A percentile compares a stretch with the other conserved stretches of the same genome.
These are phyloP conservation scores for Oryzias dopingdopingensis DNA, from an alignment of 2,797 vertebrate genomes.

Conservation along the genomic window DNA sequence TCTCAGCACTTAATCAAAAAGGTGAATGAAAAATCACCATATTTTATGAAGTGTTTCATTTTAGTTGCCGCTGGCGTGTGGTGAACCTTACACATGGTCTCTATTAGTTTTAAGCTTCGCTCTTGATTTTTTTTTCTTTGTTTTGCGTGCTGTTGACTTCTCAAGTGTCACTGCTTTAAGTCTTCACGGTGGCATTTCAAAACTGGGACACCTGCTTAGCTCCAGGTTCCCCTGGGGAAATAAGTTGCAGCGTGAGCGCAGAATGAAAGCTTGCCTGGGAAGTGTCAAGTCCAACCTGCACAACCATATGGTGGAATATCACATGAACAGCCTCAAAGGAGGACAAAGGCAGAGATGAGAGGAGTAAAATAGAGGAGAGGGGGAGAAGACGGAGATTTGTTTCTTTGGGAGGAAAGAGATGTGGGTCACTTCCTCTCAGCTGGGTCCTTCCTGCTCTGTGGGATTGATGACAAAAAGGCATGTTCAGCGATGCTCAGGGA, in stretches of 20 bases:
- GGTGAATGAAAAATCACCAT: constrained; percentile 35
- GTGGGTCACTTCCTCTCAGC: constrained; percentile 50
- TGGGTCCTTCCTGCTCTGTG: constrained; percentile 32
- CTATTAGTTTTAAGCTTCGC: constrained; percentile 33
- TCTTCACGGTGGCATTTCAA: constrained; percentile 56
- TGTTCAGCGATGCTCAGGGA: neutral
- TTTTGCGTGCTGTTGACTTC: constrained; percentile 41
- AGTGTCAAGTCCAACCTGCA: constrained; percentile 62
- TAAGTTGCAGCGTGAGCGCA: constrained; percentile 59
- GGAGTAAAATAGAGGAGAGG: constrained; percentile 22
- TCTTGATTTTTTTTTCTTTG: constrained; percentile 15
- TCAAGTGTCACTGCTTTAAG: constrained; percentile 51
- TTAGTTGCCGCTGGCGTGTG: constrained; percentile 43
- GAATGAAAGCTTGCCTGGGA: constrained; percentile 54
- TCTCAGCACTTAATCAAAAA: constrained; percentile 21
- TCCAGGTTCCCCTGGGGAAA: constrained; percentile 64
- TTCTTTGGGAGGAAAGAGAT: constrained; percentile 36
- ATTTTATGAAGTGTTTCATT: constrained; percentile 75
- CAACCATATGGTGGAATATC: constrained; percentile 62
- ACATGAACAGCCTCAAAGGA: constrained; percentile 47
- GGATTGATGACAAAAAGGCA: constrained; percentile 42
- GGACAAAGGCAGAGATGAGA: constrained; percentile 19
- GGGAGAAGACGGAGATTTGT: constrained; percentile 23
- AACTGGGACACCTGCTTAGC: constrained; percentile 62
- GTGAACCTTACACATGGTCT: constrained; percentile 47